Conservation (phyloP, 2,113 vertebrate species). For the Catharus fuscescens region DNA sequence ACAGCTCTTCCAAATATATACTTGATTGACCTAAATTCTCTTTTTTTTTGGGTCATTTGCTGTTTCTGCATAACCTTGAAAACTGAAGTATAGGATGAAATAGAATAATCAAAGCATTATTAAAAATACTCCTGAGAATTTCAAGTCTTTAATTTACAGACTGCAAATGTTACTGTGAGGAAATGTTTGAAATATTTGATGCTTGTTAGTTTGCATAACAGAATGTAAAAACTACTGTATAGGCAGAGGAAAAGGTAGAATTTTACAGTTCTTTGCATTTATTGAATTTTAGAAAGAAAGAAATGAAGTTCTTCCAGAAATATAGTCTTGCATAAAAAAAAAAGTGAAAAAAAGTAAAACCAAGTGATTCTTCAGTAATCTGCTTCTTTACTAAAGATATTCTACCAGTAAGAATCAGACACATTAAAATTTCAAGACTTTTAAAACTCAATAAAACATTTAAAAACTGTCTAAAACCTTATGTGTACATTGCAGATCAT, state of each 20-base stretch:
- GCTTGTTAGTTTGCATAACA: constrained; percentile 20
- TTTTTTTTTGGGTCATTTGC: neutral
- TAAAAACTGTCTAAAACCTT: neutral
- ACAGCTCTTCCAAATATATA: neutral
- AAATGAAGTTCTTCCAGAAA: neutral
- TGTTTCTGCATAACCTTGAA: constrained; percentile 32
- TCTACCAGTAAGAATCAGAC: neutral
- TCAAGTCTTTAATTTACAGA: constrained; percentile 30
- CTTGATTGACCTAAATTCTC: constrained; percentile 26
- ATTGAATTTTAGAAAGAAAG: neutral
- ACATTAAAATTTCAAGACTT: neutral
- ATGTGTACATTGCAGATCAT: neutral
- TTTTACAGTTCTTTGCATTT: neutral
- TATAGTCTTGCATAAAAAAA: neutral
- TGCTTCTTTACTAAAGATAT: neutral
- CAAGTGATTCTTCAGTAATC: neutral
- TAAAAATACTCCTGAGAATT: constrained; percentile 25
- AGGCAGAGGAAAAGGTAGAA: neutral
- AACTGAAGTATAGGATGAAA: constrained; percentile 31
- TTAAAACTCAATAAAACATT: neutral
- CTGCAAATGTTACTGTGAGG: neutral
- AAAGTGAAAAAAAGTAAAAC: neutral
- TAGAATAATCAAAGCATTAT: constrained; percentile 16
- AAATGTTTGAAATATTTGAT: constrained; percentile 2
- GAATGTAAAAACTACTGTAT: neutral